Evolutionary conservation across 1,140 invertebrate genomes (phyloP).

Genomic region (Zaprionus ornatus): DNA sequence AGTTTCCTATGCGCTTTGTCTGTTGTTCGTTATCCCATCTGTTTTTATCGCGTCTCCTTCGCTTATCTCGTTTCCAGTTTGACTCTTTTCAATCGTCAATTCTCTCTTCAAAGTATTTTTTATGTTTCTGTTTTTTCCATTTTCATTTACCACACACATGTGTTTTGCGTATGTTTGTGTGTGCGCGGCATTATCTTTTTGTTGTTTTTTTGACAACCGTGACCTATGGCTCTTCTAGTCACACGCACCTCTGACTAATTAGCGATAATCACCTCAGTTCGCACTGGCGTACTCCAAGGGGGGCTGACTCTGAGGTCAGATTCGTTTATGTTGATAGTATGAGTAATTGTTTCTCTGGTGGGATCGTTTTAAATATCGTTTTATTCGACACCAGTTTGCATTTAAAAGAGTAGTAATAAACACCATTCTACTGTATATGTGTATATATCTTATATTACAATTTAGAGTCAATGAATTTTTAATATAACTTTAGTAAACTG

Average conservation of each 20-base stretch:
- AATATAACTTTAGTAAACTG: neutral
- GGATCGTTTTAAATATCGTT: neutral
- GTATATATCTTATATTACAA: neutral
- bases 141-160: conserved; percentile 11
- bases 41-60: conserved; percentile 34
- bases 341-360: neutral
- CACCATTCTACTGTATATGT: neutral
- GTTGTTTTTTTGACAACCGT: conserved; percentile 20
- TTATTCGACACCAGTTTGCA: neutral
- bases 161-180: neutral
- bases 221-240: conserved; percentile 32
- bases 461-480: neutral
- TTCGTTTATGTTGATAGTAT: neutral
- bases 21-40: conserved; percentile 17
- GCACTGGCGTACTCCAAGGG: neutral
- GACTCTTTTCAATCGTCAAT: conserved; percentile 14
- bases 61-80: conserved; percentile 37
- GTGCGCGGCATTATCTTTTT: conserved; percentile 2
- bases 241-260: conserved; percentile 32
- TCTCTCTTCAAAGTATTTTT: conserved; percentile 11
- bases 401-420: neutral
- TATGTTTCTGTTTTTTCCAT: neutral
- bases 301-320: neutral
- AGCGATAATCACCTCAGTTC: conserved; percentile 3
- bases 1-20: conserved; percentile 20